phyloP scores from a whole-genome alignment of 1,140 invertebrate species.

The Megalopta genalis region DNA sequence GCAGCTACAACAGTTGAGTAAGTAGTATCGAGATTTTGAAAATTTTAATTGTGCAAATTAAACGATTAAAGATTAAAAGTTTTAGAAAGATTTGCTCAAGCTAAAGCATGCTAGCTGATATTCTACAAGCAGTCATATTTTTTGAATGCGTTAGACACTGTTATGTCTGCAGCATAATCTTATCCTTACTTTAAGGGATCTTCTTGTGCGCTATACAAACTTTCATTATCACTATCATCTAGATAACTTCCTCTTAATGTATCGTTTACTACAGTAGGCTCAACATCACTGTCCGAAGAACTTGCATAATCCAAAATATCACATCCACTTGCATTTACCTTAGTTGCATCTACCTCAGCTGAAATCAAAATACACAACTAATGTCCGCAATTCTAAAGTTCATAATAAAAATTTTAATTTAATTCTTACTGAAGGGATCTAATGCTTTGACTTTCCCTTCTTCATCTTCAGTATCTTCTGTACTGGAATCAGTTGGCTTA shows the following conservation, averaged over 20 bases:
- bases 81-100: slow-evolving; percentile 58
- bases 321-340: slow-evolving; percentile 80
- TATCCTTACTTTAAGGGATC: slow-evolving; percentile 87
- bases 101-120: slow-evolving; percentile 68
- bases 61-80: no score
- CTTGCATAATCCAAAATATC: slow-evolving; percentile 86
- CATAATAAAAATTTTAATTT: slow-evolving; percentile 9
- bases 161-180: not conserved
- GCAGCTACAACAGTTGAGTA: slow-evolving; percentile 61
- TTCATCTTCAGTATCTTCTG: slow-evolving; percentile 67
- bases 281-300: slow-evolving; percentile 87
- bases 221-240: slow-evolving; percentile 88
- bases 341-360: slow-evolving; percentile 83
- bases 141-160: slow-evolving; percentile 1
- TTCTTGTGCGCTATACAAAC: slow-evolving; percentile 88
- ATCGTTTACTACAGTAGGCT: slow-evolving; percentile 83
- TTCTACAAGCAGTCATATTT: slow-evolving; percentile 34
- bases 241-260: slow-evolving; percentile 84
- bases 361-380: slow-evolving; percentile 56
- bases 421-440: slow-evolving; percentile 82
- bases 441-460: slow-evolving; percentile 70
- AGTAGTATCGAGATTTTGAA: not conserved
- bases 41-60: not conserved
- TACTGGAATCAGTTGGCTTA: slow-evolving; percentile 66
- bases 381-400: not conserved